Percentiles rank a stretch among this genome's conserved stretches.
These are phyloP conservation scores for Hippoglossus stenolepis DNA, from an alignment of 2,113 vertebrate genomes.

Conservation along the genomic window DNA sequence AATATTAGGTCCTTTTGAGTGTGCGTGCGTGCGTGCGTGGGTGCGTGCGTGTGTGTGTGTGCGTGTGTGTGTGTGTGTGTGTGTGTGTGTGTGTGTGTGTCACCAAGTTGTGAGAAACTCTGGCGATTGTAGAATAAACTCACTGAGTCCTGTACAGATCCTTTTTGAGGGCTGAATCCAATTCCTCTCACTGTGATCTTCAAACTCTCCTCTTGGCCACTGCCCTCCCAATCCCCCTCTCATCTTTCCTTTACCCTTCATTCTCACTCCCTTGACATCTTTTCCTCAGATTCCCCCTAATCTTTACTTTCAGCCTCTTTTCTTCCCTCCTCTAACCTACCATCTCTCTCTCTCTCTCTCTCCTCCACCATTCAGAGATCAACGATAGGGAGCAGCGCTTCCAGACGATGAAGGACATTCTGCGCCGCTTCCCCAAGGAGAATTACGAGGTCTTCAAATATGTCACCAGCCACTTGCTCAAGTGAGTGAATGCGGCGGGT, in stretches of 20 bases:
- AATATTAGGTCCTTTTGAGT: constrained; percentile 2
- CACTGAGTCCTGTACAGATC: constrained; percentile 20
- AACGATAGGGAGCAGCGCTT: constrained; percentile 93
- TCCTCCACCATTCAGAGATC: constrained; percentile 85
- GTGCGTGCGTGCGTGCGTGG: background rate
- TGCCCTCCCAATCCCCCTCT: background rate
- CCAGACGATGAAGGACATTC: constrained; percentile 91
- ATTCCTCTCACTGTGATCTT: constrained; percentile 37
- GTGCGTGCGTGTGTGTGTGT: too few relatives aligned
- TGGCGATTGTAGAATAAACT: constrained; percentile 31
- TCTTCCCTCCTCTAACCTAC: constrained; percentile 47
- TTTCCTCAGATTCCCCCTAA: constrained; percentile 18
- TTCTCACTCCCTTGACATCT: constrained; percentile 27
- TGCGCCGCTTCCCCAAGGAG: constrained; percentile 92
- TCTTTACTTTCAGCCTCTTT: constrained; percentile 35
- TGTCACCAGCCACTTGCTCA: constrained; percentile 93
- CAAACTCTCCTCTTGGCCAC: constrained; percentile 17
- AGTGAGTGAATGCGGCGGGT: constrained; percentile 81
- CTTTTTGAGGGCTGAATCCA: constrained; percentile 38
- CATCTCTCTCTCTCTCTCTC: constrained; percentile 24
- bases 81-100: too few relatives aligned
- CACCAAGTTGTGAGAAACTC: constrained; percentile 26
- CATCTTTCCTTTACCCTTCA: constrained; percentile 15
- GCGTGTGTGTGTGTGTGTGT: background rate
- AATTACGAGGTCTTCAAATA: constrained; percentile 98